Percentiles rank a stretch among this genome's conserved stretches.
phyloP scores from a whole-genome alignment of 2,888 invertebrate species.

The Chaitophorus viminalis region DNA sequence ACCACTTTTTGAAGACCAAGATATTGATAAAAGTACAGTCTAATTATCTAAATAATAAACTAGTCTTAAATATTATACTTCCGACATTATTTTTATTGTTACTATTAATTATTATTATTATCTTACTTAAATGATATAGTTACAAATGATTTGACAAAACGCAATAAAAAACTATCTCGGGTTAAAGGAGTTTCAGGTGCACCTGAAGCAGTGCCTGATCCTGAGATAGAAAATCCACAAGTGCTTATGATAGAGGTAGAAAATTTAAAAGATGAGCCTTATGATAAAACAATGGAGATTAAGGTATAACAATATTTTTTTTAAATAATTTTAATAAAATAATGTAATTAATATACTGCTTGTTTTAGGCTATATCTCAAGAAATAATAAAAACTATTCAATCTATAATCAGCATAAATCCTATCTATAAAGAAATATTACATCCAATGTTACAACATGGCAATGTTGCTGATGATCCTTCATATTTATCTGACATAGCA shows the following conservation, averaged over 20 bases:
- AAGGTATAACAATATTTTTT: conserved; percentile 72
- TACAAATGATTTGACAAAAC: conserved; percentile 42
- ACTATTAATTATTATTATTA: neutral
- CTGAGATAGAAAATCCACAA: conserved; percentile 66
- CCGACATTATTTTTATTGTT: neutral
- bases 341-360: neutral
- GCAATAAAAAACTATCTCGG: conserved; percentile 46
- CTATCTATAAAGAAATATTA: conserved; percentile 95
- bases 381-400: conserved; percentile 97
- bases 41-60: neutral
- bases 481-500: conserved; percentile 95
- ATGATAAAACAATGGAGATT: conserved; percentile 91
- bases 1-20: conserved; percentile 80
- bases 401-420: conserved; percentile 97
- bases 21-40: conserved; percentile 71
- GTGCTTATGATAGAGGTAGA: conserved; percentile 94
- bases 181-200: neutral
- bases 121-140: conserved; percentile 29
- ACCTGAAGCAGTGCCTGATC: conserved; percentile 65
- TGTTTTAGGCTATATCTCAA: conserved; percentile 84
- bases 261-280: conserved; percentile 88
- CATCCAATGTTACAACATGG: conserved; percentile 98
- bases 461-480: conserved; percentile 95
- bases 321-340: conserved; percentile 5
- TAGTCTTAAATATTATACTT: neutral